These are phyloP conservation scores for Poecilia wingei DNA, from an alignment of 2,797 vertebrate species.

Conservation along the genomic window DNA sequence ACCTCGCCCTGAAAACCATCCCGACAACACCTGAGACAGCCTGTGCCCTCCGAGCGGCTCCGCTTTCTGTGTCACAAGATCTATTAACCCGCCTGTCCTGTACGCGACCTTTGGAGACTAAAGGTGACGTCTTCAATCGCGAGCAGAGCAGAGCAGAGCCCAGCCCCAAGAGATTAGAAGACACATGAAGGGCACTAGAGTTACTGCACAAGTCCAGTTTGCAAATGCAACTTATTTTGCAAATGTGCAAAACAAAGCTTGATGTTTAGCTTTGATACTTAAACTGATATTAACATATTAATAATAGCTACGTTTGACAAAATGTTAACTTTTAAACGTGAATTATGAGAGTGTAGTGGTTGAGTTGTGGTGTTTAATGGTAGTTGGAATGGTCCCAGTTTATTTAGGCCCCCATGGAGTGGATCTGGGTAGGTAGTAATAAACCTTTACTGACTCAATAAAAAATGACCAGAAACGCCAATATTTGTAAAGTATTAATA, in stretches of 20 bases:
- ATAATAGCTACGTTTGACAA: background rate
- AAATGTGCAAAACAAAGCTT: background rate
- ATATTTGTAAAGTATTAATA: background rate
- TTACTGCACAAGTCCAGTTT: background rate
- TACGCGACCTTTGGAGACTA: slow-evolving; percentile 4
- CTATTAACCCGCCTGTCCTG: slow-evolving; percentile 26
- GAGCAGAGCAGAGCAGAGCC: too few relatives aligned
- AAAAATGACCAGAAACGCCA: background rate
- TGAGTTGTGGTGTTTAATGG: background rate
- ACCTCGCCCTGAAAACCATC: slow-evolving; percentile 68
- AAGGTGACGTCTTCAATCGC: background rate
- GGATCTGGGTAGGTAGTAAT: background rate
- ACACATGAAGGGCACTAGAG: background rate
- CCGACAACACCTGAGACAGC: slow-evolving; percentile 61
- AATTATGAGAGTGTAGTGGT: background rate
- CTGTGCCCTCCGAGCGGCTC: slow-evolving; percentile 52
- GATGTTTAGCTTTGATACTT: background rate
- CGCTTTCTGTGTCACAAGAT: slow-evolving; percentile 63
- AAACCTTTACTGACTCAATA: background rate
- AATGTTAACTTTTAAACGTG: background rate
- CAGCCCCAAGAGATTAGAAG: background rate
- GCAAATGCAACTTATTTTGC: background rate
- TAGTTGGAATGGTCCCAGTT: background rate
- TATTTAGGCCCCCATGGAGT: background rate
- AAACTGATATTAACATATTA: background rate